A percentile compares a stretch with the other conserved stretches of the same genome.
Evolutionary conservation across 2,888 invertebrate species (phyloP).

Genomic region (Drosophila villosipedis): DNA sequence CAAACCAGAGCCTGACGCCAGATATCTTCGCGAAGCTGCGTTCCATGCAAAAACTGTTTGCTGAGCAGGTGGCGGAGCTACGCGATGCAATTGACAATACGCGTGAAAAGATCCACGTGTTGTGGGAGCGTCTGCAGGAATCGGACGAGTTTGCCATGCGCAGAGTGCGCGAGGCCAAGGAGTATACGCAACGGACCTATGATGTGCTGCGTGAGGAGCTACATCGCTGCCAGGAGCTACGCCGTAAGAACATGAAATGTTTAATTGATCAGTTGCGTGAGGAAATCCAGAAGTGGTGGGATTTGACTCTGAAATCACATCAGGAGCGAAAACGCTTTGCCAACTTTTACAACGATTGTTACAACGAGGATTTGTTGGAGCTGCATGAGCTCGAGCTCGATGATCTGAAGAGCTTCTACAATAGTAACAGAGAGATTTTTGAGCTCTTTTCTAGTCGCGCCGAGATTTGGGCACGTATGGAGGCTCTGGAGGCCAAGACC

Average conservation of each 20-base stretch:
- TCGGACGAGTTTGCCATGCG: slow-evolving; percentile 88
- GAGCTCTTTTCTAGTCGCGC: slow-evolving; percentile 89
- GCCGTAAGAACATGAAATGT: slow-evolving; percentile 91
- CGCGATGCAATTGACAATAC: slow-evolving; percentile 87
- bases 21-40: slow-evolving; percentile 88
- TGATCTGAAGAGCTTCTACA: slow-evolving; percentile 88
- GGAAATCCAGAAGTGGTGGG: slow-evolving; percentile 91
- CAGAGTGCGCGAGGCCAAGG: slow-evolving; percentile 86
- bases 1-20: slow-evolving; percentile 87
- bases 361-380: slow-evolving; percentile 92
- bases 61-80: slow-evolving; percentile 87
- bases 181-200: slow-evolving; percentile 79
- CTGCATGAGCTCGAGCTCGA: slow-evolving; percentile 92
- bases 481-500: slow-evolving; percentile 90
- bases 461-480: slow-evolving; percentile 90
- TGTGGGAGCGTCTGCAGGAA: slow-evolving; percentile 92
- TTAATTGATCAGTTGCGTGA: slow-evolving; percentile 87
- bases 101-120: slow-evolving; percentile 87
- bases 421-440: slow-evolving; percentile 88
- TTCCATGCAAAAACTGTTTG: slow-evolving; percentile 87
- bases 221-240: slow-evolving; percentile 90
- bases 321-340: slow-evolving; percentile 88
- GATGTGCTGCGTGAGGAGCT: slow-evolving; percentile 88
- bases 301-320: slow-evolving; percentile 90
- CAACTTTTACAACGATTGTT: slow-evolving; percentile 89